A percentile compares a stretch with the other conserved stretches of the same genome.
phyloP scores from a whole-genome alignment of 1,140 invertebrate species.

The Myzus persicae region DNA sequence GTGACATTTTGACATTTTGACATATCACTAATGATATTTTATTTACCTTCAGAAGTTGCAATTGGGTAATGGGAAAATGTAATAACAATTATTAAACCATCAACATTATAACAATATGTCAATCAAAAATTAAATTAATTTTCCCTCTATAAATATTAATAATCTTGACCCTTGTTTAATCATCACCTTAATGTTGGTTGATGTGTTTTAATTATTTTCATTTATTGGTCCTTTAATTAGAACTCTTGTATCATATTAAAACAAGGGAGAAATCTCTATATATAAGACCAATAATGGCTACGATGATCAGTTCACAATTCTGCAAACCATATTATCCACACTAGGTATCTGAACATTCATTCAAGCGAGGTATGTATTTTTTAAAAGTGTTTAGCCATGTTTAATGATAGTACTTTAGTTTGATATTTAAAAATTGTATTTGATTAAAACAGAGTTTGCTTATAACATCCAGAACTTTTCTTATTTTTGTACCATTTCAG shows the following conservation, averaged over 20 bases:
- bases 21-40: constrained; percentile 26
- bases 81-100: background rate
- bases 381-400: background rate
- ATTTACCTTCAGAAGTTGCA: constrained; percentile 31
- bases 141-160: constrained; percentile 33
- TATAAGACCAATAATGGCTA: background rate
- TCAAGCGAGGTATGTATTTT: background rate
- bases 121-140: constrained; percentile 43
- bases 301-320: background rate
- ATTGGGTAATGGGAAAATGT: constrained; percentile 35
- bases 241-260: constrained; percentile 24
- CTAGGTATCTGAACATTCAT: background rate
- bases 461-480: background rate
- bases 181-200: background rate
- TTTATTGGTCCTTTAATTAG: background rate
- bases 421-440: background rate
- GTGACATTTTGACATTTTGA: background rate
- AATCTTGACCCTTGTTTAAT: background rate
- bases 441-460: background rate
- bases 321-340: background rate
- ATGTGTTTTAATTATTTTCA: constrained; percentile 39
- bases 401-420: background rate
- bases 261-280: background rate
- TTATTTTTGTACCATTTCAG: background rate
- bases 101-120: background rate